Evolutionary conservation across 1,140 invertebrate species (phyloP).

Genomic region (Oppia nitens): DNA sequence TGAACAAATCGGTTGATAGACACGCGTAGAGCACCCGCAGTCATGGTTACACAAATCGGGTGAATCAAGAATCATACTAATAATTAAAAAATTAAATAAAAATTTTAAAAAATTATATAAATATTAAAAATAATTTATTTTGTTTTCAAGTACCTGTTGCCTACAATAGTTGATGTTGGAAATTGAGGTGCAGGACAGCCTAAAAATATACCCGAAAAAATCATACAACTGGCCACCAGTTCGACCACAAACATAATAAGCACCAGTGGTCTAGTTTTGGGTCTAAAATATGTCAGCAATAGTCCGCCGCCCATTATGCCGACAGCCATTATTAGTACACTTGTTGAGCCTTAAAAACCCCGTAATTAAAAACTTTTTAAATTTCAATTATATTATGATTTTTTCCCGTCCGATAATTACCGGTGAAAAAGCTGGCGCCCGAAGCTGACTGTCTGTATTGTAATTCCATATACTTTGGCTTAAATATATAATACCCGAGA

Average conservation of each 20-base stretch:
- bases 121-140: not conserved
- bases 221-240: conserved; percentile 41
- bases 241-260: conserved; percentile 54
- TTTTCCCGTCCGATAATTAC: not conserved
- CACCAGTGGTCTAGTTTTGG: conserved; percentile 45
- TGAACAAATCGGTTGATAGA: conserved; percentile 46
- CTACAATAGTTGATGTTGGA: conserved; percentile 23
- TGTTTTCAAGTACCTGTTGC: not conserved
- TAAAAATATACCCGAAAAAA: conserved; percentile 46
- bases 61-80: not conserved
- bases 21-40: conserved; percentile 20
- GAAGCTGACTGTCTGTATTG: conserved; percentile 53
- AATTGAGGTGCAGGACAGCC: conserved; percentile 44
- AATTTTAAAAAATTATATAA: not conserved
- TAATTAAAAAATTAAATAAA: not conserved
- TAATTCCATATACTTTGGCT: conserved; percentile 56
- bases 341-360: conserved; percentile 16
- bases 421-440: conserved; percentile 35
- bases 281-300: conserved; percentile 17
- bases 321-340: conserved; percentile 14
- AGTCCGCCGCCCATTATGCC: conserved; percentile 21
- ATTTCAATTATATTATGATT: not conserved
- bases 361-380: not conserved
- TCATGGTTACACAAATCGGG: conserved; percentile 19
- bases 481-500: conserved; percentile 54